A percentile compares a stretch with the other conserved stretches of the same genome.
These are phyloP conservation scores for Pherbina coryleti DNA, from an alignment of 2,888 invertebrate species.

Conservation along the genomic window DNA sequence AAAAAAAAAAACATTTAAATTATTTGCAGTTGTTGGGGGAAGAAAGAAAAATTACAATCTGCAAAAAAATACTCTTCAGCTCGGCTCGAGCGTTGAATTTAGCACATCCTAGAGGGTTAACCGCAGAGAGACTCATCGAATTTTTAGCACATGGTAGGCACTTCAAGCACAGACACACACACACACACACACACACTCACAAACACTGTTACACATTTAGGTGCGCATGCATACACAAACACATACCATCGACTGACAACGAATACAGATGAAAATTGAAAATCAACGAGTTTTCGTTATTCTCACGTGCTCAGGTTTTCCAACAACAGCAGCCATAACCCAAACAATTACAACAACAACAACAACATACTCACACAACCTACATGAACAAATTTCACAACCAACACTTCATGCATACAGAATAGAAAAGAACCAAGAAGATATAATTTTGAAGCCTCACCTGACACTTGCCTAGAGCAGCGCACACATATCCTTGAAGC, in stretches of 20 bases:
- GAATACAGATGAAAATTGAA: background rate
- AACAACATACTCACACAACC: conserved; percentile 12
- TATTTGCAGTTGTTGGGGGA: background rate
- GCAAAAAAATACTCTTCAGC: background rate
- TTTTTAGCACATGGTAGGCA: conserved; percentile 8
- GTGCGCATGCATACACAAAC: background rate
- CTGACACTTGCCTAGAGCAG: conserved; percentile 26
- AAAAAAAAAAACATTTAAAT: too few species aligned
- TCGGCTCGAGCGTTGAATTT: background rate
- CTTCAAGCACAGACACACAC: conserved; percentile 47
- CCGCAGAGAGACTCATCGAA: background rate
- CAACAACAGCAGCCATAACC: background rate
- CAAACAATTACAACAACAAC: conserved; percentile 23
- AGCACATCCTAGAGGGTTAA: background rate
- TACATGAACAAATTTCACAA: conserved; percentile 45
- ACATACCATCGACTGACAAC: background rate
- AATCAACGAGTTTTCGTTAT: conserved; percentile 1
- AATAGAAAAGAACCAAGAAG: conserved; percentile 25
- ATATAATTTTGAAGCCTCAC: conserved; percentile 20
- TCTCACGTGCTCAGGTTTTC: background rate
- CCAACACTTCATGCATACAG: conserved; percentile 52
- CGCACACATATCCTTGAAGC: conserved; percentile 11
- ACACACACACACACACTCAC: conserved; percentile 31
- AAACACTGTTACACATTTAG: conserved; percentile 4
- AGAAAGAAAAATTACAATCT: background rate